Evolutionary conservation across 2,888 invertebrate species (phyloP).

Genomic region (Platycheirus rosarum): DNA sequence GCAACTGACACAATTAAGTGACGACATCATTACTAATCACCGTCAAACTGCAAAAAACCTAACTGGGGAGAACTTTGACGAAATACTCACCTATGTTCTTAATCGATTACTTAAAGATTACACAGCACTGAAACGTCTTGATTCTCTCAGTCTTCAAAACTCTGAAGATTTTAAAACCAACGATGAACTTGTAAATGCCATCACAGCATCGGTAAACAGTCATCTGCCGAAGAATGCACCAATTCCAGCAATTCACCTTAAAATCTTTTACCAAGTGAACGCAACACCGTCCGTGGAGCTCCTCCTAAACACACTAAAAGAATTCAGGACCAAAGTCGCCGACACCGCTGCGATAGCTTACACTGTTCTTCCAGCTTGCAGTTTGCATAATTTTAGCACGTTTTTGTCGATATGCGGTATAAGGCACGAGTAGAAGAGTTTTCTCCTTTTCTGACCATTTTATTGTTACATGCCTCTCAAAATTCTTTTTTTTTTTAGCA

Average conservation of each 20-base stretch:
- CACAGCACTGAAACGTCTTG: slow-evolving; percentile 78
- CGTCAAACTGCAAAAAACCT: slow-evolving; percentile 81
- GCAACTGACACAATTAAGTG: slow-evolving; percentile 82
- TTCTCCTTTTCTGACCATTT: slow-evolving; percentile 29
- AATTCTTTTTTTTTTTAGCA: slow-evolving; percentile 34
- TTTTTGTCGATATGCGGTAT: slow-evolving; percentile 93
- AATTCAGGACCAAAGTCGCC: slow-evolving; percentile 83
- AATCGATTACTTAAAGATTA: slow-evolving; percentile 84
- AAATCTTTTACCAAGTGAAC: slow-evolving; percentile 90
- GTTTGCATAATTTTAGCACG: slow-evolving; percentile 91
- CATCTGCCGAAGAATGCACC: slow-evolving; percentile 68
- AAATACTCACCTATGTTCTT: slow-evolving; percentile 84
- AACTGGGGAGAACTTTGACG: slow-evolving; percentile 83
- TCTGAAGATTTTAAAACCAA: slow-evolving; percentile 81
- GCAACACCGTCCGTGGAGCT: slow-evolving; percentile 83
- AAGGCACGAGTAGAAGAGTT: slow-evolving; percentile 85
- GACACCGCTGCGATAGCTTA: slow-evolving; percentile 85
- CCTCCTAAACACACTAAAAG: slow-evolving; percentile 82
- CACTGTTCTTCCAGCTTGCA: slow-evolving; percentile 90
- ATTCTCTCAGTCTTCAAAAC: slow-evolving; percentile 47
- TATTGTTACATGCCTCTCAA: neutral
- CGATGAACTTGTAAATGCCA: slow-evolving; percentile 17
- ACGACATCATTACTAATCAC: slow-evolving; percentile 80
- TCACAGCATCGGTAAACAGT: slow-evolving; percentile 62
- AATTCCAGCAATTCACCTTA: slow-evolving; percentile 87